Evolutionary conservation across 1,140 invertebrate genomes (phyloP).

Genomic region (Drosophila varians): DNA sequence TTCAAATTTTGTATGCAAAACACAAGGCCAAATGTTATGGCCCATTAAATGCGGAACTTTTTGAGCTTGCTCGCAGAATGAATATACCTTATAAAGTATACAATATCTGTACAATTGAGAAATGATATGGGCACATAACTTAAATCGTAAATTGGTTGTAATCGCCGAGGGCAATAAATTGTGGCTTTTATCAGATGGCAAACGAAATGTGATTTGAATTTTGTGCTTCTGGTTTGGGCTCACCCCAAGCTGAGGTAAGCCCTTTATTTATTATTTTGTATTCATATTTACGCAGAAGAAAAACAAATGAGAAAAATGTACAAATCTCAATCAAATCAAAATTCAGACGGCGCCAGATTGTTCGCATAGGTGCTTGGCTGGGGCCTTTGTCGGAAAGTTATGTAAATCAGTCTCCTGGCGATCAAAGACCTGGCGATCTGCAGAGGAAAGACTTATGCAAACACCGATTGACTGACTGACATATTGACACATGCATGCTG

Average conservation of each 20-base stretch:
- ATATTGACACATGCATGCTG: slow-evolving; percentile 43
- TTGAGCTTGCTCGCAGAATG: slow-evolving; percentile 18
- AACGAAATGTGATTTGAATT: slow-evolving; percentile 69
- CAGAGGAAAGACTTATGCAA: slow-evolving; percentile 64
- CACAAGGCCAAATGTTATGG: slow-evolving; percentile 48
- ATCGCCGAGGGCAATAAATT: slow-evolving; percentile 66
- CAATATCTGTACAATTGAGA: slow-evolving; percentile 37
- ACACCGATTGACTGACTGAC: slow-evolving; percentile 66
- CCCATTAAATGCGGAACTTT: slow-evolving; percentile 68
- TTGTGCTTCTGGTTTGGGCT: background rate
- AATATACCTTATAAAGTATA: slow-evolving; percentile 17
- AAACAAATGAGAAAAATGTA: background rate
- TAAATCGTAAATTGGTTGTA: slow-evolving; percentile 76
- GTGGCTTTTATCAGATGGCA: slow-evolving; percentile 67
- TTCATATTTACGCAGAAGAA: slow-evolving; percentile 60
- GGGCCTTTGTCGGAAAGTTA: slow-evolving; percentile 71
- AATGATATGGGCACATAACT: slow-evolving; percentile 66
- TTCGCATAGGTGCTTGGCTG: slow-evolving; percentile 3
- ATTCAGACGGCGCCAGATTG: slow-evolving; percentile 72
- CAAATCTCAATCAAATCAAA: slow-evolving; percentile 61
- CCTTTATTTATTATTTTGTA: slow-evolving; percentile 67
- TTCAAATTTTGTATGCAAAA: slow-evolving; percentile 16
- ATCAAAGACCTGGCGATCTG: slow-evolving; percentile 46
- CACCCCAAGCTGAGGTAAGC: slow-evolving; percentile 6
- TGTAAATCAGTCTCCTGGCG: slow-evolving; percentile 62